Conservation (phyloP, 1,140 invertebrate species). For the Drosophila bocqueti region DNA sequence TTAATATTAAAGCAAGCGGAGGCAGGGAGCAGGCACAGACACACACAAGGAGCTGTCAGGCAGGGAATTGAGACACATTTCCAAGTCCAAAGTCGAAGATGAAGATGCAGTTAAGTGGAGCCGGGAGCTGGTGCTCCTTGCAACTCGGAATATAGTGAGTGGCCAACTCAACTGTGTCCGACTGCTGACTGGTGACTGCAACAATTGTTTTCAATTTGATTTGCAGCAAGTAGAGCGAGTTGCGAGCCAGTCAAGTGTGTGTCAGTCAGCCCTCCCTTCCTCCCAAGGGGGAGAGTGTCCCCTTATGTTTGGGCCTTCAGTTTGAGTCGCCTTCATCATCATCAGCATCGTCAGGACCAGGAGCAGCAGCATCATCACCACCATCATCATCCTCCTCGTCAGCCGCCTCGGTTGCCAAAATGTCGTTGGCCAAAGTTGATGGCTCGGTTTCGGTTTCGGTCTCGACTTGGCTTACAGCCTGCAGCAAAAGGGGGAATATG, state of each 20-base stretch:
- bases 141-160: slow-evolving; percentile 35
- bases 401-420: slow-evolving; percentile 64
- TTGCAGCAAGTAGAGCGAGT: slow-evolving; percentile 69
- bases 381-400: slow-evolving; percentile 11
- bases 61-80: slow-evolving; percentile 37
- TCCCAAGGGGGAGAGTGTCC: slow-evolving; percentile 12
- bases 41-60: slow-evolving; percentile 13
- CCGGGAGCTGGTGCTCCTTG: slow-evolving; percentile 2
- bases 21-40: neutral
- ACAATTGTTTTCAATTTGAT: slow-evolving; percentile 81
- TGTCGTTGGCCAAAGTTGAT: slow-evolving; percentile 65
- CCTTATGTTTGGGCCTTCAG: slow-evolving; percentile 43
- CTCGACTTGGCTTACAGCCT: slow-evolving; percentile 34
- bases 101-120: slow-evolving; percentile 26
- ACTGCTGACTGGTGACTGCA: slow-evolving; percentile 49
- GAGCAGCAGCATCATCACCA: slow-evolving; percentile 15
- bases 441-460: slow-evolving; percentile 38
- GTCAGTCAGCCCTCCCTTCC: neutral
- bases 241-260: slow-evolving; percentile 42
- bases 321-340: slow-evolving; percentile 42
- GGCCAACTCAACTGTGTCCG: slow-evolving; percentile 66
- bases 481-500: slow-evolving; percentile 46
- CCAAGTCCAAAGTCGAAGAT: slow-evolving; percentile 9
- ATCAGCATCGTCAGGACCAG: slow-evolving; percentile 33
- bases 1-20: neutral